Base-by-base conservation (phyloP, 30 jellyfish, hydroid and myxozoan species). In the Morbakka virulenta region DNA sequence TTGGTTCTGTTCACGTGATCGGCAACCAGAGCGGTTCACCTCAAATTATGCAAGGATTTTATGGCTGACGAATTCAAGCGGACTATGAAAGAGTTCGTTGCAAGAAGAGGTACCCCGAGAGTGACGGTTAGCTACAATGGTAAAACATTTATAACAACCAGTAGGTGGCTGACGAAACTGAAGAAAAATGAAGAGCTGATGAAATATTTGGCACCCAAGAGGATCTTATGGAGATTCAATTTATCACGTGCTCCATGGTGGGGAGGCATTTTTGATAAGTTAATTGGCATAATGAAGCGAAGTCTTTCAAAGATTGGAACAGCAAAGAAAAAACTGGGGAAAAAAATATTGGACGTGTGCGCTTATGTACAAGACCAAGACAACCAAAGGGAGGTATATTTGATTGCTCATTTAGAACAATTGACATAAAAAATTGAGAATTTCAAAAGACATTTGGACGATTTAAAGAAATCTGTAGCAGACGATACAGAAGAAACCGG, bases 201-300 rank as follows among this genome's bases (percentile, higher is more conserved):
- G 76, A 72, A 49, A 27, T 72, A 72, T 13, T 35, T 72, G 57
- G 84, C 84, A 49, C 49, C 84, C 52, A 72, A 49, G 76, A 72
- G 84, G 26, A 72, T 72, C 31, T 2, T 21, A 47, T 72, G 84
- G 84, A 72, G 25, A 27, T 72, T 79, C 76, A 79, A 79, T 67
- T 17, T 79, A 17, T 64, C 89, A 4, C 74, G 82, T 35, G 82
- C 76, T 27, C 83, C 82, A 28, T 79, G 83, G 83, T 79, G 89
- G 89, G 75, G 83, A 35, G 89, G 89, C 4, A 64, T 79, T 57
- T 64, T 67, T 48, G 76, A 79, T 50, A 23, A 65, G 17, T 34
- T 79, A 64, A 31, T 79, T 24, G 75, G 82, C 57, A 79, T 79
- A 31, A 79, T 65, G 89, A 67, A 79, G 75, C 30, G 76, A 34